These are phyloP conservation scores for Danio kyathit DNA, from an alignment of 2,797 vertebrate species.

Conservation along the genomic window DNA sequence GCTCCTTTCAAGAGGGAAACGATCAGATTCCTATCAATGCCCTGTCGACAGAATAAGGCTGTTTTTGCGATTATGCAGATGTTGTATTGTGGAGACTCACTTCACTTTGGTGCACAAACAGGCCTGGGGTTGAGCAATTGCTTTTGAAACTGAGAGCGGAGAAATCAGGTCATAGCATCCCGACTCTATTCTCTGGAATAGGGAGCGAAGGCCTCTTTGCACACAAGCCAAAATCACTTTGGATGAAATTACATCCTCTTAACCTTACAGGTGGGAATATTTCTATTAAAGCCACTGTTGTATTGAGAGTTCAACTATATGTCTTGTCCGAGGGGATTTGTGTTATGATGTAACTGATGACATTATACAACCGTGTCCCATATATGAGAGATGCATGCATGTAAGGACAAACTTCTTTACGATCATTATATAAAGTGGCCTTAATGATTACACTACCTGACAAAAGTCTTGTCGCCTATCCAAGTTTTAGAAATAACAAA, in stretches of 20 bases:
- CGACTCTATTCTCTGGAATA: background rate
- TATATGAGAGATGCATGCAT: too few species aligned
- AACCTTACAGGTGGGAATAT: conserved; percentile 20
- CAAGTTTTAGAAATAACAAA: too few species aligned
- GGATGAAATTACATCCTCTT: conserved; percentile 39
- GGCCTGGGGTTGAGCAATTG: conserved; percentile 27
- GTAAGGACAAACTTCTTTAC: too few species aligned
- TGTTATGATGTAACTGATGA: background rate
- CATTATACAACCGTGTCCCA: background rate
- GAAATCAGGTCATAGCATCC: conserved; percentile 39
- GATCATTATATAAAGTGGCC: too few species aligned
- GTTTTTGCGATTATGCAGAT: conserved; percentile 32
- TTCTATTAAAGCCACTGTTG: background rate
- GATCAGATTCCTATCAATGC: background rate
- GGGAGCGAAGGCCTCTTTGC: conserved; percentile 21
- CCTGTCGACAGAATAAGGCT: conserved; percentile 1
- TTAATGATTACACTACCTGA: too few species aligned
- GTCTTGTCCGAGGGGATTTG: background rate
- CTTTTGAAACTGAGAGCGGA: conserved; percentile 35
- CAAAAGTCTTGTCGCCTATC: too few species aligned
- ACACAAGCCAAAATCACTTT: conserved; percentile 32
- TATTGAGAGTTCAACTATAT: background rate
- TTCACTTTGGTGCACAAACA: conserved; percentile 4
- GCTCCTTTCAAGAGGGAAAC: background rate
- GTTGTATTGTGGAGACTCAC: background rate